Evolutionary conservation across 2,888 invertebrate species (phyloP), one percentile per base, ranked within the genome.

Genomic region (Abrostola triplasia): DNA sequence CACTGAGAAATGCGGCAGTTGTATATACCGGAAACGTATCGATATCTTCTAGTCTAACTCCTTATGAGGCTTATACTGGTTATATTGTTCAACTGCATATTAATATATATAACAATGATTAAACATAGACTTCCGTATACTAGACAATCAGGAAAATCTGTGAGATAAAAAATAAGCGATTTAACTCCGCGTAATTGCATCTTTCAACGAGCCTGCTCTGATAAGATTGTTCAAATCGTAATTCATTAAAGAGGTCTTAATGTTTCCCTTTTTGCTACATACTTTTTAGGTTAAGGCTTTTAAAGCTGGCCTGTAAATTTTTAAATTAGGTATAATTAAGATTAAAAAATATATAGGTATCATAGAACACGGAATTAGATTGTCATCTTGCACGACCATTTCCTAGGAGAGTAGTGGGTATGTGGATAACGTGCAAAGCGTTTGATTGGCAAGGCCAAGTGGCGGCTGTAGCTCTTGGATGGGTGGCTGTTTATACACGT

Each of bases 1-100:
- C n/a, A 55, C 51, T 5, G 7, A 59, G 61, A 67, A 37, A 73
- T 76, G 74, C 75, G 75, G 75, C 61, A 75, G 59, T 67, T 37
- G 35, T 36, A 44, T 51, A 11, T 42, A 65, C 71, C 72, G 76
- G 72, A 66, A 63, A 42, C 53, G 44, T 49, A 48, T 49, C 13
- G 40, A 51, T 40, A 41, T 37, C 47, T 57, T 57, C 53, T 56
- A 57, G 47, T 42, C 11, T 47, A 69, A 49, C 64, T 61, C 69
- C 78, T 61, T 66, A 61, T 50, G 50, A 36, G 62, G 71, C 36
- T 48, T 66, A 51, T 12, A 70, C 63, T 52, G 54, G 57, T 56
- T 53, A 52, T 57, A 59, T 50, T 48, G 42, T 59, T 41, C 41
- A 59, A 55, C 36, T 35, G 47, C 13, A 49, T 68, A 55, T 58